Evolutionary conservation across 92 coral and sea anemone genomes (phyloP).

Genomic region (Parazoanthus swiftii): DNA sequence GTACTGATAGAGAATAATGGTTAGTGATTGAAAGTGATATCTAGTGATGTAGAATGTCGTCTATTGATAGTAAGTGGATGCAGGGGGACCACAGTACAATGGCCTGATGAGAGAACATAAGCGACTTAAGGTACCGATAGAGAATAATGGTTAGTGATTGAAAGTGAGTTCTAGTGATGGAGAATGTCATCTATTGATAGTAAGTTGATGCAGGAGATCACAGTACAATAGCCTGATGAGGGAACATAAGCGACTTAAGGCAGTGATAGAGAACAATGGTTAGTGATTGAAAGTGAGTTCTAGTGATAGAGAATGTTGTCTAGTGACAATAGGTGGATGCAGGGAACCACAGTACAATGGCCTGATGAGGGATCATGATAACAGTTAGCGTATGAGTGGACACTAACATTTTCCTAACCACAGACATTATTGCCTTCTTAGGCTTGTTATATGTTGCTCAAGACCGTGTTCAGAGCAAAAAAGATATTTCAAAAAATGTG

Average conservation of each 20-base stretch:
- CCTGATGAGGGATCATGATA: conserved; percentile 29
- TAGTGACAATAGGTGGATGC: conserved; percentile 48
- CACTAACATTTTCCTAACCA: too few species aligned
- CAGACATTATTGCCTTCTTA: too few species aligned
- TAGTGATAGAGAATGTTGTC: background rate
- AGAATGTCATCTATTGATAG: background rate
- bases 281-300: background rate
- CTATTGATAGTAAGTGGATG: conserved; percentile 42
- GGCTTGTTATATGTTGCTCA: too few species aligned
- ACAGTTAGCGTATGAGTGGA: too few species aligned
- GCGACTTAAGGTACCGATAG: conserved; percentile 51
- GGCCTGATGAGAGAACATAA: conserved; percentile 73
- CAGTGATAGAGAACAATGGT: conserved; percentile 15
- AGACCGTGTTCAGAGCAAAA: too few species aligned
- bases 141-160: background rate
- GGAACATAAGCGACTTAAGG: conserved; percentile 85
- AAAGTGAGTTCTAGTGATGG: background rate
- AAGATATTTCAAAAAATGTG: too few species aligned
- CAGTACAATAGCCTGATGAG: conserved; percentile 73
- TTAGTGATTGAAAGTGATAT: background rate
- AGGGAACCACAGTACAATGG: conserved; percentile 79
- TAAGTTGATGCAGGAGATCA: conserved; percentile 77
- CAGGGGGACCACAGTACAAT: conserved; percentile 81
- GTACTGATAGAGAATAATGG: conserved; percentile 36
- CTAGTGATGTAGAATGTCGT: background rate